These are phyloP conservation scores for Trichogramma evanescens DNA, from an alignment of 2,888 invertebrate genomes.

Conservation along the genomic window DNA sequence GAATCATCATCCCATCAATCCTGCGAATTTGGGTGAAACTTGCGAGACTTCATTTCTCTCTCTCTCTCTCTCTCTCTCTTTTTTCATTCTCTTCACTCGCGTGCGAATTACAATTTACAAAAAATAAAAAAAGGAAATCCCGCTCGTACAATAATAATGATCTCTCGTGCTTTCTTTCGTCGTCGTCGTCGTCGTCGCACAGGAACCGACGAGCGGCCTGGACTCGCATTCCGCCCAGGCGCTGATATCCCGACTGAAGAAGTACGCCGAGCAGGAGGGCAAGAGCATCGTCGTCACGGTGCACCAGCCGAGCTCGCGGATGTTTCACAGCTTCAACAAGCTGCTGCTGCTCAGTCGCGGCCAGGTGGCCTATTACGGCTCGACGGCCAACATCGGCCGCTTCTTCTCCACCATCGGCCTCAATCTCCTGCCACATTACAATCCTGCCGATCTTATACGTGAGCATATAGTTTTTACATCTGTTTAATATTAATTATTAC, in stretches of 20 bases:
- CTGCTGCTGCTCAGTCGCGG: conserved; percentile 65
- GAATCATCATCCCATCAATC: no score
- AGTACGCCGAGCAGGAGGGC: conserved; percentile 66
- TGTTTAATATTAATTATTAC: background rate
- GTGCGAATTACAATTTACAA: background rate
- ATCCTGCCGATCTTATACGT: conserved; percentile 79
- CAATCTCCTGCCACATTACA: conserved; percentile 68
- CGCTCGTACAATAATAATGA: background rate
- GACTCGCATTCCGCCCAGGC: conserved; percentile 74
- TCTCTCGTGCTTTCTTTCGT: background rate
- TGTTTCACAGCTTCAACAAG: conserved; percentile 76
- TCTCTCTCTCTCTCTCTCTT: no score
- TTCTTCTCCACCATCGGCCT: conserved; percentile 67
- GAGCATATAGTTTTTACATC: conserved; percentile 40
- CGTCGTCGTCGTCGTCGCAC: conserved; percentile 12
- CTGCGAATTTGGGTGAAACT: no score
- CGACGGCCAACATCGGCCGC: conserved; percentile 62
- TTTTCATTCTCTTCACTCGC: no score
- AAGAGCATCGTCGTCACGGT: conserved; percentile 74
- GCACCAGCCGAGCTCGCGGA: conserved; percentile 78
- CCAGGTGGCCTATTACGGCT: conserved; percentile 70
- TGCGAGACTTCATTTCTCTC: no score
- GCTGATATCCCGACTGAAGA: conserved; percentile 65
- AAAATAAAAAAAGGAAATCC: background rate
- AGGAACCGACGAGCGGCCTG: conserved; percentile 79